These are phyloP conservation scores for Furnarius figulus DNA, from an alignment of 2,113 vertebrate genomes.

Conservation along the genomic window DNA sequence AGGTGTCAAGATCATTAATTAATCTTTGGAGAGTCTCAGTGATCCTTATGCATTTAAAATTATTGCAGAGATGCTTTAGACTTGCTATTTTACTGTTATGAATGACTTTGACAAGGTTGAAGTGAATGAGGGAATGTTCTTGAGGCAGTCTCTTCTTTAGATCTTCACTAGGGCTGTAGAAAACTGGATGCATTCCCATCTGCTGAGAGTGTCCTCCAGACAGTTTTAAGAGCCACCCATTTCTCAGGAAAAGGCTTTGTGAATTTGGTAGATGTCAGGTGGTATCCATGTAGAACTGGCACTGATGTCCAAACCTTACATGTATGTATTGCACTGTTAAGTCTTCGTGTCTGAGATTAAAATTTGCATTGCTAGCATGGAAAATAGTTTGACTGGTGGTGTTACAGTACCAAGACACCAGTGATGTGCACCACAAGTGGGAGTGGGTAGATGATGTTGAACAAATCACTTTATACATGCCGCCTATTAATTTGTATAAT, in stretches of 20 bases:
- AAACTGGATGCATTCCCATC: neutral
- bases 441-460: neutral
- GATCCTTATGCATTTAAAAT: neutral
- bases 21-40: neutral
- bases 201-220: neutral
- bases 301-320: neutral
- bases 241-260: neutral
- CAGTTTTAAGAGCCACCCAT: neutral
- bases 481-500: neutral
- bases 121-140: neutral
- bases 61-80: neutral
- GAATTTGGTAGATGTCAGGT: neutral
- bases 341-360: neutral
- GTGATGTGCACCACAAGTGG: neutral
- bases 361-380: neutral
- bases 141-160: neutral
- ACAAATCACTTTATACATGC: neutral
- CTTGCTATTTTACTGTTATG: neutral
- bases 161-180: neutral
- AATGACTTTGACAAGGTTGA: neutral
- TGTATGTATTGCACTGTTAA: neutral
- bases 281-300: neutral
- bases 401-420: neutral
- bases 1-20: neutral
- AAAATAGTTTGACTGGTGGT: neutral